Conservation (phyloP, 2,113 vertebrate genomes). For the Cynopterus brachyotis region DNA sequence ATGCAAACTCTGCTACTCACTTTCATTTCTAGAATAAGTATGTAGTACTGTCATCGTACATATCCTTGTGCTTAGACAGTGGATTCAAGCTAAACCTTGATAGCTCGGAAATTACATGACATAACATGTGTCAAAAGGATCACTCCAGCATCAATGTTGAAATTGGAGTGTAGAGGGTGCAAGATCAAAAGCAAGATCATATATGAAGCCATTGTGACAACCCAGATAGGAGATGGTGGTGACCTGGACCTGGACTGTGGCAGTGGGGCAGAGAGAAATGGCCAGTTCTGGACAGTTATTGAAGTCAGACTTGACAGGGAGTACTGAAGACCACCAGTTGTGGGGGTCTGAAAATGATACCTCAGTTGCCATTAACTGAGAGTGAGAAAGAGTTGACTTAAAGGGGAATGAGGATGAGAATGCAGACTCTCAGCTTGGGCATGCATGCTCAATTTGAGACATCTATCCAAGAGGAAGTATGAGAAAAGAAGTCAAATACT, state of each 20-base stretch:
- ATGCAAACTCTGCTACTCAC: not conserved
- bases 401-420: not conserved
- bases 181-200: not conserved
- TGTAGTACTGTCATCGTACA: not conserved
- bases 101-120: not conserved
- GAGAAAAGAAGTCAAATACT: not conserved
- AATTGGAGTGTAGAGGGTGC: not conserved
- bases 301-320: not conserved
- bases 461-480: not conserved
- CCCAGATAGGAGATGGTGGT: not conserved
- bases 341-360: not conserved
- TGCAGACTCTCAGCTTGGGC: not conserved
- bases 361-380: not conserved
- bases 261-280: not conserved
- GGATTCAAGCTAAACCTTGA: not conserved
- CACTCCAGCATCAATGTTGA: not conserved
- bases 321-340: not conserved
- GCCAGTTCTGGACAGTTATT: not conserved
- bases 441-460: not conserved
- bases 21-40: not conserved
- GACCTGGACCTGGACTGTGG: too few relatives aligned
- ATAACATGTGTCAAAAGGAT: not conserved
- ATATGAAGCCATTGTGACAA: not conserved
- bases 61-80: not conserved
- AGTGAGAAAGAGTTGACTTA: not conserved